Base-by-base conservation (phyloP, 2,113 vertebrate genomes). In the Myotis lucifugus region DNA sequence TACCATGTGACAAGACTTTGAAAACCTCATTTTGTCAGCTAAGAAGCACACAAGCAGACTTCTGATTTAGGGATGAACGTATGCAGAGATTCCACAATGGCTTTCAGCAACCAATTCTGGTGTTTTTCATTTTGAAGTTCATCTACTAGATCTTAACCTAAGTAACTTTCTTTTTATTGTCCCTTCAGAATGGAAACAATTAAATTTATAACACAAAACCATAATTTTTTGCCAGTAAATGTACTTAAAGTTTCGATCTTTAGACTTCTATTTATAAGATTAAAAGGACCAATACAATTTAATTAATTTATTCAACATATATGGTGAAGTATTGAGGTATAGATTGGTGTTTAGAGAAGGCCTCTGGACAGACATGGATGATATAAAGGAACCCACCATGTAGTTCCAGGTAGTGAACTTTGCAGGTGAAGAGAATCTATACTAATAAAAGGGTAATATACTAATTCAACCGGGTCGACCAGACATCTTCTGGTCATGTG, bases 121-220 rank as follows among this genome's bases (percentile, higher is more conserved):
- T 23, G 48, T 46, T 56, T 42, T 21, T 66, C 13, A 34, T 84
- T 83, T 25, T 87, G 56, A 48, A 88, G 7, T 52, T 72, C 54
- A 90, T 50, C 34, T 54, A 42, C 18, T 73, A 6, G 23, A 46
- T 34, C 2, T 69, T 74, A 88, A 78, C 6, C 6, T 42, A 77
- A 14, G 6, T 66, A 66, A 0, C 3, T 92, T 74, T 73, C 12
- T 77, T 67, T 67, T 72, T 10, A 3, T 82, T 79, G 25, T 8
- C 4, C 18, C 61, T 85, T 59, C 13, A 91, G 23, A 34, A 8
- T 46, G 10, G 13, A 89, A 92, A 74, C 5, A 66, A 61, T 14
- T 73, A 70, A 91, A 67, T 52, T 19, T 66, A 23, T 59, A 93
- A 14, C 10, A 67, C 23, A 59, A 85, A 93, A 69, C 76, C 83